Percentiles rank a stretch among this genome's conserved stretches.
Evolutionary conservation across 1,140 invertebrate genomes (phyloP).

Genomic region (Drosophila prosaltans): DNA sequence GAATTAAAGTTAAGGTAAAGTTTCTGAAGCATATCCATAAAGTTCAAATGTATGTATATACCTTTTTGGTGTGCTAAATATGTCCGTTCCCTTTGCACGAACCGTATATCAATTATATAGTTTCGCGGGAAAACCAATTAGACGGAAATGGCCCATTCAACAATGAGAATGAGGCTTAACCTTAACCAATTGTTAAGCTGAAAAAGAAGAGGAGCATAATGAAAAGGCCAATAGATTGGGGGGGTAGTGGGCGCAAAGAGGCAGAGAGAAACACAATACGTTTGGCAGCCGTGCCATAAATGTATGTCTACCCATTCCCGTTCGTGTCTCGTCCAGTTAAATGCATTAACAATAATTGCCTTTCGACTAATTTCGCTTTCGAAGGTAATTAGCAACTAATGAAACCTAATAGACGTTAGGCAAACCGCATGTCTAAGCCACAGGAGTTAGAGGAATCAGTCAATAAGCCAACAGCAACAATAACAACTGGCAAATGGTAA

Average conservation of each 20-base stretch:
- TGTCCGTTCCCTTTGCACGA: slow-evolving; percentile 1
- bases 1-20: slow-evolving; percentile 30
- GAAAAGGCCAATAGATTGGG: background rate
- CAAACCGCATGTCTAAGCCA: slow-evolving; percentile 50
- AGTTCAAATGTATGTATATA: background rate
- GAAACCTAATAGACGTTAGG: slow-evolving; percentile 59
- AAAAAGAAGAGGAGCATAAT: background rate
- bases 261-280: slow-evolving; percentile 40
- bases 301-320: slow-evolving; percentile 29
- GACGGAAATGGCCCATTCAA: background rate
- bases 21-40: slow-evolving; percentile 6
- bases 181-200: slow-evolving; percentile 4
- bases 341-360: slow-evolving; percentile 78
- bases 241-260: too few relatives aligned
- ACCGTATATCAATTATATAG: slow-evolving; percentile 14
- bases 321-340: slow-evolving; percentile 34
- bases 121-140: slow-evolving; percentile 10
- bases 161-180: background rate
- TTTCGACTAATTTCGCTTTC: slow-evolving; percentile 73
- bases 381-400: slow-evolving; percentile 73
- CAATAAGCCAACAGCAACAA: slow-evolving; percentile 45
- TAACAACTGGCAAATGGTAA: slow-evolving; percentile 22
- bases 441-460: slow-evolving; percentile 45
- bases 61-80: slow-evolving; percentile 2
- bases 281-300: slow-evolving; percentile 41